Evolutionary conservation across 2,888 invertebrate genomes (phyloP), one percentile per base, ranked within the genome.

Genomic region (Dicranocentrus wangi): DNA sequence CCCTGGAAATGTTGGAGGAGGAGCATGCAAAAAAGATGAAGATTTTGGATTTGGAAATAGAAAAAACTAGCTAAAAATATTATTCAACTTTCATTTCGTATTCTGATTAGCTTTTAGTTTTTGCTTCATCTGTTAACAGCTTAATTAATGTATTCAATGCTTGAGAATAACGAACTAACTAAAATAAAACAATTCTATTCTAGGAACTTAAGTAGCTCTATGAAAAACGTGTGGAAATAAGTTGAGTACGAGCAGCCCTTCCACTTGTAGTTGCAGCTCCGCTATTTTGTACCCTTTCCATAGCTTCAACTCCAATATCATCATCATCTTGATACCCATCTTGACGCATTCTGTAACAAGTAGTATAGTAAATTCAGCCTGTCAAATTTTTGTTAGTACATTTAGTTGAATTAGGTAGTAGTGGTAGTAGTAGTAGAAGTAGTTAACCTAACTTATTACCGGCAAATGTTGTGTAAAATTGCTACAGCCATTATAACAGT

Each of bases 401-500:
- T 39, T 39, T 39, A 39, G 51, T n/a, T 13, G 7, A 5, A 13
- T 7, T 51, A 51, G 3, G n/a, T 51, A 51, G 7, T 51, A n/a
- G 3, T 13, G 17, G n/a, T 7, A n/a, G n/a, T 51, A 8, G 39
- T 39, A n/a, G n/a, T n/a, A n/a, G n/a, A n/a, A n/a, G n/a, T 39
- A 8, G 51, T 51, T 51, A 51, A n/a, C 17, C 3, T 51, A 13
- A 5, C 7, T 51, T 5, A n/a, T 32, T 28, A 70, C 81, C 77
- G 28, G 1, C 58, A 19, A 8, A 82, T 79, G 42, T 78, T 82
- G 39, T 79, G 73, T 7, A 82, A 21, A 17, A 82, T 61, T 21
- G 63, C 78, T 15, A 58, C 55, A 8, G 82, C 82, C 0, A 82
- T 69, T 39, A 82, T 82, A 13, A 78, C 73, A 13, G 27, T 28